Evolutionary conservation across 35 echinoderm and acorn worm genomes (phyloP).

Genomic region (Stichopus chloronotus): DNA sequence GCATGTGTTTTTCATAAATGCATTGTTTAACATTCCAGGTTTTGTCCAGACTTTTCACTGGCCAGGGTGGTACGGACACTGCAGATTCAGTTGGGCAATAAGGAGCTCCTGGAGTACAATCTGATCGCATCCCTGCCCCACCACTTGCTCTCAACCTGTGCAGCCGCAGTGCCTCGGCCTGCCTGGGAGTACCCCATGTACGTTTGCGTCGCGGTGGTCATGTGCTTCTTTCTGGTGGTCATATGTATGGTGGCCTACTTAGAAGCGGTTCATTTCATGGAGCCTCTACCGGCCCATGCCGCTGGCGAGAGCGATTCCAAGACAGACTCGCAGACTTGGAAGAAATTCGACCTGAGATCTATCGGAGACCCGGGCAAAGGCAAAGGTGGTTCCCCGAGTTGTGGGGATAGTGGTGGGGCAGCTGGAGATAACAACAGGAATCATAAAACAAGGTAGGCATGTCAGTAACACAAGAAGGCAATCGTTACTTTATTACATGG

Average conservation of each 20-base stretch:
- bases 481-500: too few relatives aligned
- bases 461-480: not conserved
- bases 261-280: slow-evolving; percentile 81
- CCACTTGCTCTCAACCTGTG: slow-evolving; percentile 83
- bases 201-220: slow-evolving; percentile 65
- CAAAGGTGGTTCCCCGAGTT: slow-evolving; percentile 38
- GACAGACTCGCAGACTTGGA: slow-evolving; percentile 9
- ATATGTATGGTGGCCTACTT: slow-evolving; percentile 87
- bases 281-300: slow-evolving; percentile 65
- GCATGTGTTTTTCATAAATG: too few relatives aligned
- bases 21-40: slow-evolving; percentile 43
- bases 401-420: slow-evolving; percentile 69
- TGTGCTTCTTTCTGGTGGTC: slow-evolving; percentile 79
- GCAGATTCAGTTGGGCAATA: slow-evolving; percentile 69
- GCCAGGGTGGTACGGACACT: slow-evolving; percentile 79
- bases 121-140: slow-evolving; percentile 93
- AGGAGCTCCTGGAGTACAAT: slow-evolving; percentile 83
- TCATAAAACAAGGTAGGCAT: slow-evolving; percentile 18
- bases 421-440: not conserved
- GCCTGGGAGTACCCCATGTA: slow-evolving; percentile 88
- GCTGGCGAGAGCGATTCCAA: not conserved
- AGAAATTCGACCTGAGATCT: slow-evolving; percentile 85
- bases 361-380: slow-evolving; percentile 55
- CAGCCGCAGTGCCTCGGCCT: slow-evolving; percentile 88
- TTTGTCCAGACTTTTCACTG: slow-evolving; percentile 95